These are phyloP conservation scores for Pseudolaguvia tuberculata DNA, from an alignment of 2,113 vertebrate species.

Conservation along the genomic window DNA sequence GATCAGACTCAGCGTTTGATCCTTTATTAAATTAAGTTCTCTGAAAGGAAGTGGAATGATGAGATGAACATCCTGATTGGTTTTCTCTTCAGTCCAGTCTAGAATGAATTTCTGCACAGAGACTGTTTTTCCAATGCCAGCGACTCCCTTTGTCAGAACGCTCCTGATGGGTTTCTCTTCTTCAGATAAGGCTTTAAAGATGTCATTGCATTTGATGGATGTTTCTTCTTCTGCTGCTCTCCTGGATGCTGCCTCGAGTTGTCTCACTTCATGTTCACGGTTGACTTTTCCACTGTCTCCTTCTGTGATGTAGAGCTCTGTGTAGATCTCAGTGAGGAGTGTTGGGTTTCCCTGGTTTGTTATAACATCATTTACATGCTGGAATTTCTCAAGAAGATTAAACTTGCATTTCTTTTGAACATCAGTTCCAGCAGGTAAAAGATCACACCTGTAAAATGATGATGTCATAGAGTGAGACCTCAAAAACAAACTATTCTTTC, in stretches of 20 bases:
- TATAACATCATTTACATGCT: not conserved
- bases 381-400: not conserved
- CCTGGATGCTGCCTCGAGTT: conserved; percentile 19
- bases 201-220: too few relatives aligned
- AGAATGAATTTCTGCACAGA: too few relatives aligned
- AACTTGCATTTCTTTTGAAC: not conserved
- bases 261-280: conserved; percentile 41
- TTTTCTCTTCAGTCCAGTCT: too few relatives aligned
- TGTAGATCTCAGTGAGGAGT: conserved; percentile 43
- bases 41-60: too few relatives aligned
- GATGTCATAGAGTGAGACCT: not conserved
- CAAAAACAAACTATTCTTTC: not conserved
- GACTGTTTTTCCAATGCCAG: too few relatives aligned
- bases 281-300: conserved; percentile 31
- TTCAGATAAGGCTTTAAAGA: too few relatives aligned
- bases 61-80: too few relatives aligned
- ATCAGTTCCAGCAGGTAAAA: not conserved
- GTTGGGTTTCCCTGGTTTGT: not conserved
- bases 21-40: too few relatives aligned
- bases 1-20: too few relatives aligned
- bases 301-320: conserved; percentile 51
- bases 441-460: not conserved
- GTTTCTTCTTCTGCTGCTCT: not conserved
- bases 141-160: too few relatives aligned
- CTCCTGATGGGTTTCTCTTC: too few relatives aligned